Conservation (phyloP, 2,888 invertebrate genomes). For the Xestia xanthographa region DNA sequence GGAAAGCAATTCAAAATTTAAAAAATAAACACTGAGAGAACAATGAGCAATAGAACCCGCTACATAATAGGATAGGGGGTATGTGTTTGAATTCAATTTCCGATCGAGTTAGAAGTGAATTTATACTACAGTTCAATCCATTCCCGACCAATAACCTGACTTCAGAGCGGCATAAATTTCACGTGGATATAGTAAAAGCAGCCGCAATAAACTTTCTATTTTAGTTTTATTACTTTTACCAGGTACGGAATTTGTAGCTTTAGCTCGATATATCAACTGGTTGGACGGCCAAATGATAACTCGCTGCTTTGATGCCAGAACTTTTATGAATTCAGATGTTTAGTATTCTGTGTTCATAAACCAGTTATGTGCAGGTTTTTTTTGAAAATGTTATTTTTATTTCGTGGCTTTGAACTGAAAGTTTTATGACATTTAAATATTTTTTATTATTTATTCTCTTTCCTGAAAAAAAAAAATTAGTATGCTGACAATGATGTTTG, state of each 20-base stretch:
- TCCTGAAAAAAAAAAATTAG: background rate
- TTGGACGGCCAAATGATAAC: constrained; percentile 60
- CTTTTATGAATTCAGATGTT: constrained; percentile 50
- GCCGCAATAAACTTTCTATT: constrained; percentile 77
- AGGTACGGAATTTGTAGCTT: constrained; percentile 69
- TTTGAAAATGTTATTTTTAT: constrained; percentile 19
- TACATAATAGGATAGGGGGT: constrained; percentile 43
- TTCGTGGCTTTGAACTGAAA: background rate
- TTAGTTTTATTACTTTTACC: constrained; percentile 74
- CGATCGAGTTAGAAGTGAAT: constrained; percentile 67
- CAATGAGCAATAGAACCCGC: constrained; percentile 29
- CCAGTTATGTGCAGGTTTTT: constrained; percentile 22
- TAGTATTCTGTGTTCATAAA: constrained; percentile 50
- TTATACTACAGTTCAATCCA: constrained; percentile 71
- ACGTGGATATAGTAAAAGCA: constrained; percentile 73
- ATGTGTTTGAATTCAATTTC: constrained; percentile 69
- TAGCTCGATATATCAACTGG: constrained; percentile 60
- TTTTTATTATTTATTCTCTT: background rate
- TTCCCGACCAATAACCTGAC: constrained; percentile 69
- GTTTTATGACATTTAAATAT: background rate
- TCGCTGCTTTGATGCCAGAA: constrained; percentile 40
- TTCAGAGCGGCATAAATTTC: constrained; percentile 71
- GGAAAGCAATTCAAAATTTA: background rate
- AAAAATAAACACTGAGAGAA: constrained; percentile 12
- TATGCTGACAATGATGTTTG: background rate